Evolutionary conservation across 2,113 vertebrate species (phyloP).

Genomic region (Murina feae): DNA sequence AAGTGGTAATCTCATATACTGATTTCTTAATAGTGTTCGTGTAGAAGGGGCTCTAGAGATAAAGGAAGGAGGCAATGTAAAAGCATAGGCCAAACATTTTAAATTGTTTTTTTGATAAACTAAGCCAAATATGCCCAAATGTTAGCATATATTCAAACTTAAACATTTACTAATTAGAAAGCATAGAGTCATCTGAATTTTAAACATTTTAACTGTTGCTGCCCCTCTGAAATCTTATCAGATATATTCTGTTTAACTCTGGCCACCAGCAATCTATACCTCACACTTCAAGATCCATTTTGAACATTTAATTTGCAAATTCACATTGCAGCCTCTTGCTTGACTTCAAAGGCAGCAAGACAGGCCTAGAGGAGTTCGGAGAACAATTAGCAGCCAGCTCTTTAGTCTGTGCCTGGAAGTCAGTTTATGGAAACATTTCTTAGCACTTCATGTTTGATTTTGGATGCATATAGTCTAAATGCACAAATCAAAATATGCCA

Average conservation of each 20-base stretch:
- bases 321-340: not conserved
- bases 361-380: not conserved
- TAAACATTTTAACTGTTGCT: not conserved
- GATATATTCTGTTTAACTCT: not conserved
- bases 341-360: slow-evolving; percentile 8
- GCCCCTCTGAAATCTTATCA: not conserved
- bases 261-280: not conserved
- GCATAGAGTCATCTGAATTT: not conserved
- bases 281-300: not conserved
- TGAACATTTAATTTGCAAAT: not conserved
- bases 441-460: not conserved
- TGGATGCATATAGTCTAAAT: slow-evolving; percentile 1
- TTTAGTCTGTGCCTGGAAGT: slow-evolving; percentile 19
- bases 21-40: not conserved
- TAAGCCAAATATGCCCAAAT: not conserved
- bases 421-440: not conserved
- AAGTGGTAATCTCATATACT: not conserved
- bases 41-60: not conserved
- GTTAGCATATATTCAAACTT: not conserved
- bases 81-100: not conserved
- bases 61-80: not conserved
- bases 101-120: not conserved
- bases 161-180: not conserved
- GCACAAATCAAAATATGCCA: not conserved
- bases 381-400: not conserved